Conservation (phyloP, 2,888 invertebrate species). For the Uropetala carovei region DNA sequence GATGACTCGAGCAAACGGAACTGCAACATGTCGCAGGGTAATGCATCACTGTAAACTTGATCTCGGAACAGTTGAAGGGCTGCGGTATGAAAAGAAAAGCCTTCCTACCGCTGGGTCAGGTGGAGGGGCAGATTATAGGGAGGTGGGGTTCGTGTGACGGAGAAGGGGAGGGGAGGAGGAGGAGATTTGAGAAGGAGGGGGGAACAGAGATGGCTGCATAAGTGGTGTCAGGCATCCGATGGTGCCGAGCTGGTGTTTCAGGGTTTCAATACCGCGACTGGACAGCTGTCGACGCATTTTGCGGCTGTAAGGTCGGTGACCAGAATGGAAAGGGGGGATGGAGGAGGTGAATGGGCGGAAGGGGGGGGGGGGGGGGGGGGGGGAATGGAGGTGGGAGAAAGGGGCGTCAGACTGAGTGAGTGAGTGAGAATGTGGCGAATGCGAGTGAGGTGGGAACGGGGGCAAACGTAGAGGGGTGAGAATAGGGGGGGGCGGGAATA, state of each 20-base stretch:
- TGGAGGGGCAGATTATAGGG: too few species aligned
- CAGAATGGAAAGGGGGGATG: not conserved
- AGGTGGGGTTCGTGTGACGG: not conserved
- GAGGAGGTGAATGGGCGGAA: not conserved
- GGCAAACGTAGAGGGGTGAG: too few species aligned
- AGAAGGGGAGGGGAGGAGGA: too few species aligned
- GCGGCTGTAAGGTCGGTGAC: not conserved
- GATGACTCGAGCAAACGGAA: too few species aligned
- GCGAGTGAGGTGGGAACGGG: not conserved
- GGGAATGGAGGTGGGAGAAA: not conserved
- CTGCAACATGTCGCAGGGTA: too few species aligned
- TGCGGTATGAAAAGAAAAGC: too few species aligned
- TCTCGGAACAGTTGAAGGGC: too few species aligned
- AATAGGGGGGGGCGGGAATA: too few species aligned
- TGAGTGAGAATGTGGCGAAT: not conserved
- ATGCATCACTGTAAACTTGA: too few species aligned
- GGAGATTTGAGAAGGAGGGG: not conserved
- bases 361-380: not conserved
- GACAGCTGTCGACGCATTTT: slow-evolving; percentile 37
- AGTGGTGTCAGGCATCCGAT: not conserved
- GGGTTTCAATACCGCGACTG: slow-evolving; percentile 7
- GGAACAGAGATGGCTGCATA: not conserved
- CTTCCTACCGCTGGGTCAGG: too few species aligned
- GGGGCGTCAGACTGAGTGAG: not conserved
- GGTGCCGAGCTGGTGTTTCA: not conserved